Evolutionary conservation across 2,797 vertebrate genomes (phyloP).

Genomic region (Sebastes diaconus): DNA sequence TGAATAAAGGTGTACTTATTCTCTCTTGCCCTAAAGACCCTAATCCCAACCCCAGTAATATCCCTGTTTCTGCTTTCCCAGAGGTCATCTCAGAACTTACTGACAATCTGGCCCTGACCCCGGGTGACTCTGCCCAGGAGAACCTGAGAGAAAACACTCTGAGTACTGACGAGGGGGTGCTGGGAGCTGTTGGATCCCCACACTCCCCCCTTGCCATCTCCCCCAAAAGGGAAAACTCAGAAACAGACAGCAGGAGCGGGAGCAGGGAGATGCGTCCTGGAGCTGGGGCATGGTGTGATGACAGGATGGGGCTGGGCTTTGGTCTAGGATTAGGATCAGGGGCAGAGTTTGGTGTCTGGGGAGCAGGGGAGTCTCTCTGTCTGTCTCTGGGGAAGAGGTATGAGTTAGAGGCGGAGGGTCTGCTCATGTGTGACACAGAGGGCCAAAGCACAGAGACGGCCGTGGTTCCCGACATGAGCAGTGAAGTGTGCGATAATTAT

Average conservation of each 20-base stretch:
- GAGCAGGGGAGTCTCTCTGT: conserved; percentile 74
- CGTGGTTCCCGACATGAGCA: conserved; percentile 62
- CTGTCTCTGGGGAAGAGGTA: conserved; percentile 75
- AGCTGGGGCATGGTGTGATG: conserved; percentile 69
- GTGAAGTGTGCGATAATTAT: conserved; percentile 52
- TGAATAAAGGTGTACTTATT: conserved; percentile 85
- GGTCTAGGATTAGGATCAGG: conserved; percentile 55
- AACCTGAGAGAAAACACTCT: conserved; percentile 83
- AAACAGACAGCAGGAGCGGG: conserved; percentile 67
- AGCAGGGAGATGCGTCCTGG: conserved; percentile 47
- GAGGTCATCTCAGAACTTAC: conserved; percentile 78
- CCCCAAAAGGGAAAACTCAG: conserved; percentile 87
- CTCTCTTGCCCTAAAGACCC: conserved; percentile 82
- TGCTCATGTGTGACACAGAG: conserved; percentile 79
- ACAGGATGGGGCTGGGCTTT: conserved; percentile 52
- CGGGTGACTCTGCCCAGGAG: conserved; percentile 81
- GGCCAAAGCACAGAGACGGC: conserved; percentile 65
- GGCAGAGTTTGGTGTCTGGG: conserved; percentile 71
- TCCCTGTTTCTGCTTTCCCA: conserved; percentile 80
- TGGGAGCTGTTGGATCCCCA: conserved; percentile 75
- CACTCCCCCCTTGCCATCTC: conserved; percentile 84
- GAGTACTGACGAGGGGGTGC: conserved; percentile 74
- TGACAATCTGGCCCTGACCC: conserved; percentile 77
- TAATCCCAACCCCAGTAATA: conserved; percentile 82
- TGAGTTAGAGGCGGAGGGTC: conserved; percentile 78